Evolutionary conservation across 2,113 vertebrate genomes (phyloP).

Genomic region (Mirounga angustirostris): DNA sequence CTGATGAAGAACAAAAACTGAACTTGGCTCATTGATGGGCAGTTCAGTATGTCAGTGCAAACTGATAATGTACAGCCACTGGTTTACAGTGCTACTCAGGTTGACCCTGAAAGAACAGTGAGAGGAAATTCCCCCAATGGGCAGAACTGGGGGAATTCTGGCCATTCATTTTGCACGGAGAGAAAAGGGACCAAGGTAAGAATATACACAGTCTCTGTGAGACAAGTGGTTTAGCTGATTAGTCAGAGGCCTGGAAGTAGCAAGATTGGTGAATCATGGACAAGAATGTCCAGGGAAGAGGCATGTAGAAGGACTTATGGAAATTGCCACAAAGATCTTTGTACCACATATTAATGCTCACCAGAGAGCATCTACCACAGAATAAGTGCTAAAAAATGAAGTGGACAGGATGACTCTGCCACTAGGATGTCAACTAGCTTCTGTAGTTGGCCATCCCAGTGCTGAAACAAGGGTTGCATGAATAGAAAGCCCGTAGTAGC

Average conservation of each 20-base stretch:
- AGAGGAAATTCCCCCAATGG: not conserved
- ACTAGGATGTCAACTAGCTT: not conserved
- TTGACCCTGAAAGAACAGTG: not conserved
- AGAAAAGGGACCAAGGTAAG: not conserved
- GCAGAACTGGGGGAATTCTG: not conserved
- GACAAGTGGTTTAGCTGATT: not conserved
- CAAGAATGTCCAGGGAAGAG: not conserved
- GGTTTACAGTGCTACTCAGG: not conserved
- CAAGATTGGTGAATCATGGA: not conserved
- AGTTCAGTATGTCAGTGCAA: not conserved
- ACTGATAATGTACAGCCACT: not conserved
- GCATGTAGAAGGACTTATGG: not conserved
- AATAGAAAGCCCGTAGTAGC: not conserved
- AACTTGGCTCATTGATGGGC: not conserved
- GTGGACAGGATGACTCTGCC: not conserved
- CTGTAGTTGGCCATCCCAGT: not conserved
- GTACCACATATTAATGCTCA: not conserved
- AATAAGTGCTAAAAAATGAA: not conserved
- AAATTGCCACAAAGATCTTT: not conserved
- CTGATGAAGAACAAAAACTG: not conserved
- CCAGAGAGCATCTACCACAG: not conserved
- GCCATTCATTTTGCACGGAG: not conserved
- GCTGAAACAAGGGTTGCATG: not conserved
- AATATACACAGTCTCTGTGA: not conserved
- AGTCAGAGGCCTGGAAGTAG: not conserved